Evolutionary conservation across 1,140 invertebrate species (phyloP), one percentile per base, ranked within the genome.

Genomic region (Micrasema minimum): DNA sequence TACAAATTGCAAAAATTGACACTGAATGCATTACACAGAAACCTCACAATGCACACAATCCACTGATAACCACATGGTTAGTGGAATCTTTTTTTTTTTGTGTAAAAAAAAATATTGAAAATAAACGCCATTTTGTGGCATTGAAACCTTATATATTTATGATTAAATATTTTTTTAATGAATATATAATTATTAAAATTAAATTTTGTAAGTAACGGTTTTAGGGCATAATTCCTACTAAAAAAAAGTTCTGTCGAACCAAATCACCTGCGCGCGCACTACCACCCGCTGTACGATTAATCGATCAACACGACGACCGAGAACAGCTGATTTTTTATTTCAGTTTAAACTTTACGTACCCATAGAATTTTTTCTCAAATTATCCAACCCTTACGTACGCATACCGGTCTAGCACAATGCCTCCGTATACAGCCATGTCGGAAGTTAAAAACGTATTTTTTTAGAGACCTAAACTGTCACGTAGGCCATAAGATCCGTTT

Each of bases 381-480:
- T 75, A 75, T 69, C 69, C 69, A 75, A 75, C 73, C 73, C 73
- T 75, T 75, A 75, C 73, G 50, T 66, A 66, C 65, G 69, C 66
- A 69, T 64, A 55, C 65, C 72, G 48, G 14, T 18, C 64, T 38
- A 45, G 61, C 65, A 62, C 45, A 64, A 26, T 64, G 57, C 51
- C 22, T 10, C n/a, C 7, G 18, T 51, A 43, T 57, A 67, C 65
- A 55, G 65, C 5, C 4, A 6, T 7, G 12, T 20, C 50, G 50
- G 18, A 67, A 67, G 65, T 67, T 14, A 31, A 31, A 7, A 7
- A 31, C 7, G 26, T 7, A 7, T 31, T 4, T 31, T 31, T 31
- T 31, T 31, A 2, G 26, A 4, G 2, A 31, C 26, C 7, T 37
- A 57, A 57, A 31, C 14, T 26, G 23, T 57, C 20, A 53, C 23